A percentile compares a stretch with the other conserved stretches of the same genome.
Conservation (phyloP, 2,113 vertebrate species). For the Lagopus muta region DNA sequence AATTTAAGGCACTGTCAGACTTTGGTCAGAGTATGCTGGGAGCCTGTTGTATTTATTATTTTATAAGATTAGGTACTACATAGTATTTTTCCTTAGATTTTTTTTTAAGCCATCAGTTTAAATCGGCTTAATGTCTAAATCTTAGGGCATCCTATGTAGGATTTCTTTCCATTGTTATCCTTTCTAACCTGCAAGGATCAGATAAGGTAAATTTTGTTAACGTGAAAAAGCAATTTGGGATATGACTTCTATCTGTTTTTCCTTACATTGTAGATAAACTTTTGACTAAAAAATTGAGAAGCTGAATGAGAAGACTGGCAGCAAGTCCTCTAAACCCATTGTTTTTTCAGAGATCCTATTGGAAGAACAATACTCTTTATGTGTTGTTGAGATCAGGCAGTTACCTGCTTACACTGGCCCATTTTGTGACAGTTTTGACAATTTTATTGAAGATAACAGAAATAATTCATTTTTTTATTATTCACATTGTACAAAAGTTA, state of each 20-base stretch:
- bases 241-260: accelerated
- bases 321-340: not conserved
- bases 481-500: not conserved
- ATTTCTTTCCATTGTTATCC: not conserved
- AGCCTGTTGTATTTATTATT: constrained; percentile 4
- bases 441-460: constrained; percentile 3
- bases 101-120: not conserved
- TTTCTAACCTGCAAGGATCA: not conserved
- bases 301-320: not conserved
- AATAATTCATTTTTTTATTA: not conserved
- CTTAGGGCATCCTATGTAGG: not conserved
- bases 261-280: accelerated
- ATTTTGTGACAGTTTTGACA: not conserved
- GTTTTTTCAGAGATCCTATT: not conserved
- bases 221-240: not conserved
- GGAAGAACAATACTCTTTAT: accelerated
- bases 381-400: accelerated
- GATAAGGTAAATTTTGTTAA: not conserved
- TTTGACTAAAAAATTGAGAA: not conserved
- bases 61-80: constrained; percentile 12
- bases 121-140: not conserved
- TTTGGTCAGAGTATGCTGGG: constrained; percentile 7
- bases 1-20: constrained; percentile 29
- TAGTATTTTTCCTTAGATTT: not conserved
- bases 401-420: not conserved